Evolutionary conservation across 1,140 invertebrate genomes (phyloP), one percentile per base, ranked within the genome.

Genomic region (Condylostylus longicornis): DNA sequence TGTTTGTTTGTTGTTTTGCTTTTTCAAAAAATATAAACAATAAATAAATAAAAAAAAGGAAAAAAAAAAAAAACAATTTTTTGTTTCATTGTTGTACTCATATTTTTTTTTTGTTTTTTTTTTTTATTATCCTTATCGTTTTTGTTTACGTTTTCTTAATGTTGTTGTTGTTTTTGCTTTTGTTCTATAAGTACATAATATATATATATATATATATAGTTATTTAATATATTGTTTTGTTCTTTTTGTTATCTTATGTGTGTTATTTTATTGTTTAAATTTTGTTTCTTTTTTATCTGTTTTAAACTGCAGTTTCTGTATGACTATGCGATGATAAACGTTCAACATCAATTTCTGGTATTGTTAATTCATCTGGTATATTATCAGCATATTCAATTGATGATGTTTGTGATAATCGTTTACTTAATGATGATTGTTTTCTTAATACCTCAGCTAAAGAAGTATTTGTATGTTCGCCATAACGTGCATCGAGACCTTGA

Each of bases 401-500:
- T 64, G 84, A 85, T 61, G 79, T 75, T 66, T 88, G 83, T 50
- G 84, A 88, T 54, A 88, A 73, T 56, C 85, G 76, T 70, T 89
- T 89, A 61, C 74, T 81, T 44, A 88, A 70, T 54, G 82, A 85
- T 56, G 83, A 77, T 71, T 90, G 86, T 69, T 88, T 89, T 62
- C 84, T 79, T 51, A 89, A 74, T 56, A 84, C 83, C 65, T 87
- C 85, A 41, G 83, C 84, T 56, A 89, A 73, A 61, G 80, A 81
- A 51, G 81, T 78, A 69, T 80, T 85, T 61, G 79, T 82, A 68
- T 84, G 82, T 68, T 94, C 89, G 61, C 82, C 80, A 62, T 84
- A 85, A 60, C 87, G 83, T 67, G 84, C 75, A 74, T 96, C 90
- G 71, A 95, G 75, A 64, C 88, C 90, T 77, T 94, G 89, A 67